A percentile compares a stretch with the other conserved stretches of the same genome.
These are phyloP conservation scores for Pachliopta kotzebuea DNA, from an alignment of 2,888 invertebrate species.

Conservation along the genomic window DNA sequence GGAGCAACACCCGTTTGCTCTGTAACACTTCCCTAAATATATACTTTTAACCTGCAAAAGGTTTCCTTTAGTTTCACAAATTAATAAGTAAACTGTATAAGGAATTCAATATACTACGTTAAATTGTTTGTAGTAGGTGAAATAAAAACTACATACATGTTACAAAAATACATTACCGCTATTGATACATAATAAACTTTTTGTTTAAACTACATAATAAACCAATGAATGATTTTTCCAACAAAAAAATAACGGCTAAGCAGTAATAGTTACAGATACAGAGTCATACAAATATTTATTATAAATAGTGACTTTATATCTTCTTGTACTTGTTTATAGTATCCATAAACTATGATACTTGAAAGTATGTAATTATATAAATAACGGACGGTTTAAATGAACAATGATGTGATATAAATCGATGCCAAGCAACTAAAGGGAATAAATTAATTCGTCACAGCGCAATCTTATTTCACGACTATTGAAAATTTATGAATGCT, in stretches of 20 bases:
- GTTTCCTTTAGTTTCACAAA: slow-evolving; percentile 9
- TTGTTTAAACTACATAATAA: no score
- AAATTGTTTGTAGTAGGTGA: no score
- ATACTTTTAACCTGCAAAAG: slow-evolving; percentile 46
- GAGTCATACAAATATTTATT: not conserved
- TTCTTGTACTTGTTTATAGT: no score
- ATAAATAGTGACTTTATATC: no score
- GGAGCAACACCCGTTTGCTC: slow-evolving; percentile 61
- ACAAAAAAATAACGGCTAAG: no score
- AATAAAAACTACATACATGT: no score
- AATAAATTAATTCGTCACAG: slow-evolving; percentile 52
- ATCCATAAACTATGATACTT: not conserved
- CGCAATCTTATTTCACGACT: slow-evolving; percentile 48
- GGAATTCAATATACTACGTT: not conserved
- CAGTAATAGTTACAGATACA: no score
- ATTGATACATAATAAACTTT: no score
- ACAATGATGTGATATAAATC: slow-evolving; percentile 21
- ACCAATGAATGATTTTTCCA: no score
- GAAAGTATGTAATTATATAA: not conserved
- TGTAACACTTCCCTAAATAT: slow-evolving; percentile 52
- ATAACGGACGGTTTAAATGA: slow-evolving; percentile 14
- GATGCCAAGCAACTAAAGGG: slow-evolving; percentile 35
- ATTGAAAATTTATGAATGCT: slow-evolving; percentile 51
- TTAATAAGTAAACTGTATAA: not conserved
- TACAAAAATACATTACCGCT: no score